phyloP scores from a whole-genome alignment of 2,797 vertebrate species.

The Leuciscus waleckii region DNA sequence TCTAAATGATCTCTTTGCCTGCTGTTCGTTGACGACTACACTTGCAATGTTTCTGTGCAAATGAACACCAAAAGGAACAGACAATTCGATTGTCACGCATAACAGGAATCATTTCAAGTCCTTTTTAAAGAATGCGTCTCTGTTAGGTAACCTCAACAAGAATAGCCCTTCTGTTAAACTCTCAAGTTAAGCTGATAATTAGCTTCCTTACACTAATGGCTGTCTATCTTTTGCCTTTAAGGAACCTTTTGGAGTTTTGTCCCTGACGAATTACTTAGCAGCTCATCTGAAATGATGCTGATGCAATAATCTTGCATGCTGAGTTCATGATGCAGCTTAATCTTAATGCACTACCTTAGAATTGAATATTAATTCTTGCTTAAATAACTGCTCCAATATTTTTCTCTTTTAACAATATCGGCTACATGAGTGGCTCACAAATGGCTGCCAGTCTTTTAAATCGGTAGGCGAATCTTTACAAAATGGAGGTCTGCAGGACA shows the following conservation, averaged over 20 bases:
- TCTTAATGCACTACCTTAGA: neutral
- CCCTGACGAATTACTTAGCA: neutral
- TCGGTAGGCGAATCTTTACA: constrained; percentile 52
- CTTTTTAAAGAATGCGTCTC: constrained; percentile 16
- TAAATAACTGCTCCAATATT: neutral
- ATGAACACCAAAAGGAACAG: neutral
- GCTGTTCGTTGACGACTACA: neutral
- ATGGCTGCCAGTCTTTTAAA: constrained; percentile 62
- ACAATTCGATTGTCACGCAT: neutral
- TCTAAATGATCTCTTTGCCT: constrained; percentile 16
- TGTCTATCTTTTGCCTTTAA: constrained; percentile 9
- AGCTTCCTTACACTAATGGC: constrained; percentile 28
- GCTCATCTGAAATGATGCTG: constrained; percentile 15
- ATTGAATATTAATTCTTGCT: neutral
- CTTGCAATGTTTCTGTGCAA: neutral
- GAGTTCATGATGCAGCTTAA: neutral
- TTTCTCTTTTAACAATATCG: neutral
- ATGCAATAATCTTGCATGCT: constrained; percentile 8
- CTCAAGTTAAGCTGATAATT: constrained; percentile 51
- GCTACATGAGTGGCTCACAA: constrained; percentile 44
- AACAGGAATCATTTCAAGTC: neutral
- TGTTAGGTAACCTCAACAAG: constrained; percentile 47
- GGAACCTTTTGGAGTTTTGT: constrained; percentile 1
- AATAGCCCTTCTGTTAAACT: constrained; percentile 46
- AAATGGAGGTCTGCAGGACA: constrained; percentile 63